A percentile compares a stretch with the other conserved stretches of the same genome.
Evolutionary conservation across 2,113 vertebrate genomes (phyloP).

Genomic region (Vidua chalybeata): DNA sequence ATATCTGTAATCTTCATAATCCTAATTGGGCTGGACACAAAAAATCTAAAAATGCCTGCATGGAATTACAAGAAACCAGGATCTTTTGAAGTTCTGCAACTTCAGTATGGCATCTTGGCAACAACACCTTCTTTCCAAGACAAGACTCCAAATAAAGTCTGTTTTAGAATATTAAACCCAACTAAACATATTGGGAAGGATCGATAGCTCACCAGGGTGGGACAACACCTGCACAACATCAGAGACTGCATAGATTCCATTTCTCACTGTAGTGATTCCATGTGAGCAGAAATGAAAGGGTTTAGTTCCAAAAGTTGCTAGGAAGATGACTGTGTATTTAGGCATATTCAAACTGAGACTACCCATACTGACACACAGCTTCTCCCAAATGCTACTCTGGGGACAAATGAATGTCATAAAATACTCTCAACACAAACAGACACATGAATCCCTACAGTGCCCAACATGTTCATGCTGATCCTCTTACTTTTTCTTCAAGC

Average conservation of each 20-base stretch:
- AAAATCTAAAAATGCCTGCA: background rate
- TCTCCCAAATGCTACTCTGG: background rate
- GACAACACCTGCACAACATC: background rate
- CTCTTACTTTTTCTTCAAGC: background rate
- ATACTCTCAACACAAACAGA: background rate
- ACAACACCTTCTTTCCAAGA: background rate
- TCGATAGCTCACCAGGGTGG: accelerated
- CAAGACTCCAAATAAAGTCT: background rate
- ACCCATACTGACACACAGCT: background rate
- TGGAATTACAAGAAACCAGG: background rate
- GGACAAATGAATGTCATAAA: background rate
- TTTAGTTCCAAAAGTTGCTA: background rate
- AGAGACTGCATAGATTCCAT: background rate
- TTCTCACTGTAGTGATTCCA: background rate
- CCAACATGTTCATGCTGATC: background rate
- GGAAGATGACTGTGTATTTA: background rate
- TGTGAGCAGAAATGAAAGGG: background rate
- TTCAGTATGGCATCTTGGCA: background rate
- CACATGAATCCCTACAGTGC: accelerated
- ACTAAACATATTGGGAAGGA: background rate
- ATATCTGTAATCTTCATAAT: background rate
- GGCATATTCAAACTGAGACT: background rate
- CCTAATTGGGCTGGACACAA: background rate
- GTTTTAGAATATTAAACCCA: background rate
- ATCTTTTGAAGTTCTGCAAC: background rate